Percentiles rank a stretch among this genome's conserved stretches.
Conservation (phyloP, 1,140 invertebrate species). For the Lordiphosa collinella region DNA sequence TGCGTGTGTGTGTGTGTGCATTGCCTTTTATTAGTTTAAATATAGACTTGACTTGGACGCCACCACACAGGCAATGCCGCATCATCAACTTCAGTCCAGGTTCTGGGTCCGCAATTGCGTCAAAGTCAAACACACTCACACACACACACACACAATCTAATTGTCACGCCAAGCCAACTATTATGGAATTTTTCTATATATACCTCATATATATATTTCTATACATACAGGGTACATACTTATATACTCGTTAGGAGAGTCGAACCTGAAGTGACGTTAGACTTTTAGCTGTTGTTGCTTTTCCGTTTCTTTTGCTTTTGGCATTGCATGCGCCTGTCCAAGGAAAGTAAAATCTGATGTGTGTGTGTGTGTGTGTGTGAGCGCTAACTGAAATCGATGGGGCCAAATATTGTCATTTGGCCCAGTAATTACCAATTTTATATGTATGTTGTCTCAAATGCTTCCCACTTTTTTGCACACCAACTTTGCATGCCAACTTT, state of each 20-base stretch:
- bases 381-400: slow-evolving; percentile 36
- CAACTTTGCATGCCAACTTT: slow-evolving; percentile 14
- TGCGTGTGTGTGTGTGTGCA: slow-evolving; percentile 19
- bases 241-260: background rate
- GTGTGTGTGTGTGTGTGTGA: slow-evolving; percentile 8
- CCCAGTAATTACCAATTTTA: background rate
- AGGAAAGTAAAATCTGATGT: slow-evolving; percentile 59
- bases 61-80: background rate
- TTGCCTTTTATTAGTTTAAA: slow-evolving; percentile 73
- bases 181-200: slow-evolving; percentile 65
- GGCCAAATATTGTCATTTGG: slow-evolving; percentile 53
- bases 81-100: slow-evolving; percentile 14
- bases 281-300: slow-evolving; percentile 37
- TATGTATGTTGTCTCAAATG: background rate
- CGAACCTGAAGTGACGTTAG: slow-evolving; percentile 60
- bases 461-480: slow-evolving; percentile 8
- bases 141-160: slow-evolving; percentile 54
- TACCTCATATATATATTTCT: background rate
- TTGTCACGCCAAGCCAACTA: slow-evolving; percentile 74
- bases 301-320: slow-evolving; percentile 58
- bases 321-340: slow-evolving; percentile 64
- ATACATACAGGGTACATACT: background rate
- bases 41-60: slow-evolving; percentile 59
- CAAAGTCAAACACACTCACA: slow-evolving; percentile 46
- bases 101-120: slow-evolving; percentile 59